Conservation (phyloP, 2,888 invertebrate species). For the Eilema depressum region DNA sequence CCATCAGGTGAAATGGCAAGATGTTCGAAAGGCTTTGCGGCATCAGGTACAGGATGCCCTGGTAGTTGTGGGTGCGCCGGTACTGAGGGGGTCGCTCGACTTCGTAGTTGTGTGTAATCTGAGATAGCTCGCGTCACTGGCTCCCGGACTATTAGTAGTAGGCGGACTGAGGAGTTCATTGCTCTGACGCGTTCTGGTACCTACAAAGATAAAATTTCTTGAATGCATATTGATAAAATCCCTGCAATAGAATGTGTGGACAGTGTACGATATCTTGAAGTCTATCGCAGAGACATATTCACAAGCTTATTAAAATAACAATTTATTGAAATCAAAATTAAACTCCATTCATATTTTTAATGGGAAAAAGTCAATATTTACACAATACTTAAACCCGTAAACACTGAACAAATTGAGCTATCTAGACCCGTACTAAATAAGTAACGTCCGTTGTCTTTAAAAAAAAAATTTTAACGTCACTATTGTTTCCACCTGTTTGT, state of each 20-base stretch:
- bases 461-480: too few relatives aligned
- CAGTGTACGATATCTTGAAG: background rate
- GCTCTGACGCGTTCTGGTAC: slow-evolving; percentile 97
- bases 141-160: slow-evolving; percentile 97
- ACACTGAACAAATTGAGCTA: too few relatives aligned
- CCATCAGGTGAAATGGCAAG: slow-evolving; percentile 93
- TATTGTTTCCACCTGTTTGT: too few relatives aligned
- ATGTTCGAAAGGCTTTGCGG: slow-evolving; percentile 91
- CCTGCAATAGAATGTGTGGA: background rate
- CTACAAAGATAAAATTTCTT: slow-evolving; percentile 67
- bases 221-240: background rate
- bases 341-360: too few relatives aligned
- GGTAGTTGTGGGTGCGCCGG: slow-evolving; percentile 80
- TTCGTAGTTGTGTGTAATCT: slow-evolving; percentile 97
- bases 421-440: too few relatives aligned
- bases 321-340: too few relatives aligned
- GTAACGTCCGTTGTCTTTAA: too few relatives aligned
- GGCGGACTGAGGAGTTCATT: slow-evolving; percentile 97
- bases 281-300: too few relatives aligned
- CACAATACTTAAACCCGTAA: too few relatives aligned
- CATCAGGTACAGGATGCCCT: slow-evolving; percentile 71
- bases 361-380: too few relatives aligned
- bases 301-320: too few relatives aligned
- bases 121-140: slow-evolving; percentile 98
- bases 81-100: slow-evolving; percentile 92